These are phyloP conservation scores for Neolamprologus fasciatus DNA, from an alignment of 2,113 vertebrate species.

Conservation along the genomic window DNA sequence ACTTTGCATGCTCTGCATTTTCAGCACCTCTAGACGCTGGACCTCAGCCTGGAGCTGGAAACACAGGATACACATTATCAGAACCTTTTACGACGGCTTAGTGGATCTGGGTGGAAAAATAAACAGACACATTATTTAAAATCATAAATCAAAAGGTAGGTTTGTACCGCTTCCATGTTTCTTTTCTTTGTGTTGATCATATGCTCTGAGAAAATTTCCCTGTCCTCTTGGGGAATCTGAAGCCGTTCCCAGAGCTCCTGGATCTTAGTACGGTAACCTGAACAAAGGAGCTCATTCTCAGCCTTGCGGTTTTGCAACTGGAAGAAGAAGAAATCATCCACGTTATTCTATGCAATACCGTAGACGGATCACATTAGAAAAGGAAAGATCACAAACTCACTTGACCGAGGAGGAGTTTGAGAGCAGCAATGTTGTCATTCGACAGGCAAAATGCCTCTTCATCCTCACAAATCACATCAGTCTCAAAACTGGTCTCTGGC, in stretches of 20 bases:
- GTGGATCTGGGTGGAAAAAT: background rate
- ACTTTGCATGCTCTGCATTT: constrained; percentile 79
- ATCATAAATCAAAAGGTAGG: background rate
- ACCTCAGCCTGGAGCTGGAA: constrained; percentile 79
- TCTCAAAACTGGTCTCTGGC: constrained; percentile 86
- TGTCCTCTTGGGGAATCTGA: constrained; percentile 75
- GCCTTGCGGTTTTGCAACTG: constrained; percentile 77
- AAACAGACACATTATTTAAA: background rate
- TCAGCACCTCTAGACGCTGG: constrained; percentile 77
- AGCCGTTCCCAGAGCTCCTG: constrained; percentile 82
- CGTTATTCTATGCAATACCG: background rate
- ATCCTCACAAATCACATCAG: constrained; percentile 81
- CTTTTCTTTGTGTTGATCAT: constrained; percentile 69
- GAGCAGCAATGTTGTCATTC: constrained; percentile 75
- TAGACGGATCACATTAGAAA: background rate
- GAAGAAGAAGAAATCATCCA: background rate
- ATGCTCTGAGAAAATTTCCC: constrained; percentile 62
- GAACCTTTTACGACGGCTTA: background rate
- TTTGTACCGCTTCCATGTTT: constrained; percentile 79
- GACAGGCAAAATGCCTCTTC: constrained; percentile 87
- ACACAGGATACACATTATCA: background rate
- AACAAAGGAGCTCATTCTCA: constrained; percentile 74
- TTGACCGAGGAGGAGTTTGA: constrained; percentile 79
- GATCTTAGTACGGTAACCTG: constrained; percentile 73
- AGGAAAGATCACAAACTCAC: constrained; percentile 43